Base-by-base conservation (phyloP, 2,888 invertebrate species). In the Urechis unicinctus region DNA sequence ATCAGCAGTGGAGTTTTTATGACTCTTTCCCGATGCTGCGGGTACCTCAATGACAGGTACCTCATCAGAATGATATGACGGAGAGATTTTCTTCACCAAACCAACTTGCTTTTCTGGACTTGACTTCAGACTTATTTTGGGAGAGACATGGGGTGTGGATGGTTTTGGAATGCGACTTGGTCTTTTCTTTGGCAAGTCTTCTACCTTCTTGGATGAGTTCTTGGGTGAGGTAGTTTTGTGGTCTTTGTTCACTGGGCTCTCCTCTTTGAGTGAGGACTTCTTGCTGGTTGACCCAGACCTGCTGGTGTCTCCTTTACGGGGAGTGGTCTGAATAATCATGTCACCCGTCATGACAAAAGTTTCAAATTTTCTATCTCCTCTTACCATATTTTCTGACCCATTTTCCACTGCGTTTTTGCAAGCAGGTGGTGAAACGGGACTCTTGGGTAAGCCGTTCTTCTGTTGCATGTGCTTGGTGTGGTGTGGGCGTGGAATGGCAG, bases 281-380 rank as follows among this genome's bases (percentile, higher is more conserved):
- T 51, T 42, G 22, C 21, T 26, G 21, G 48, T 22, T 13, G 48
- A 49, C n/a, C n/a, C n/a, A n/a, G n/a, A n/a, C n/a, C n/a, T n/a
- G n/a, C n/a, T n/a, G n/a, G 13, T 61, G 89, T 82, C n/a, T n/a
- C n/a, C n/a, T n/a, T n/a, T n/a, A n/a, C 66, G 50, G 68, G 67
- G n/a, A 31, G 92, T 91, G 66, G 94, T 85, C 80, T 93, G 93
- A 68, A 95, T 84, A 78, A 95, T 94, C 73, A 93, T 85, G 80
- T 95, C 94, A 47, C 95, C 95, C 30, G 95, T 95, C 95, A 95
- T 95, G 87, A 94, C 90, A 83, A 91, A 95, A 56, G 75, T 74
- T 59, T 75, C 74, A 66, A 71, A 75, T 26, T 48, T 46, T 4
- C 50, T 21, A 4, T 22, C 50, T 6, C 45, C 45, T 6, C 13